Evolutionary conservation across 2,888 invertebrate species (phyloP), one percentile per base, ranked within the genome.

Genomic region (Euclidia mi): DNA sequence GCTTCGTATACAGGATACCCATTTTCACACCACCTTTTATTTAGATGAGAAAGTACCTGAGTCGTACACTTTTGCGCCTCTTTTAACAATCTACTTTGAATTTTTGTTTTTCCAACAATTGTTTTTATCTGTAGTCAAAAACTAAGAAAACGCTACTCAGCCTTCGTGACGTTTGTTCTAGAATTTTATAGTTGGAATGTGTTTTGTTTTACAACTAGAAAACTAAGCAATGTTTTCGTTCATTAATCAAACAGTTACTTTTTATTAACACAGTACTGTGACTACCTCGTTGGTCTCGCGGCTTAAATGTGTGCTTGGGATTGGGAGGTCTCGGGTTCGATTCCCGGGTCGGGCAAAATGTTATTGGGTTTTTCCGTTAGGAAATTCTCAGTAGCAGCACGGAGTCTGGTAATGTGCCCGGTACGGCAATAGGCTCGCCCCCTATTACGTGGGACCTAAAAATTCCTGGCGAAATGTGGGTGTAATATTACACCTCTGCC

Each of bases 11-110:
- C 62, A 48, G 63, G 47, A 57, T 65, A 60, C 50, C 71, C 17
- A 63, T 70, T 63, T 59, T 52, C n/a, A 74, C 66, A 57, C 59
- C 60, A 60, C 63, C 71, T 71, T 71, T 71, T 71, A 74, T 71
- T 71, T 66, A 71, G 59, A 71, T 71, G 71, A 71, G 63, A 40
- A 74, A 59, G 63, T 63, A 74, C 56, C 71, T 60, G 43, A 59
- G 59, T 41, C 48, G 50, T 57, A 55, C 45, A 46, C 56, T 66
- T n/a, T 43, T 12, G 47, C 29, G 12, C 42, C 9, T 38, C 58
- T 71, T 62, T 62, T 56, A 56, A 44, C 52, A 44, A 35, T 40
- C 18, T 43, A 45, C 45, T 38, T 51, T 71, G 71, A 55, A 71
- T 60, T 67, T 75, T 71, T 71, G 64, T 58, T 66, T 71, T 58